Percentiles rank a stretch among this genome's conserved stretches.
Evolutionary conservation across 1,140 invertebrate species (phyloP).

Genomic region (Bombus turneri): DNA sequence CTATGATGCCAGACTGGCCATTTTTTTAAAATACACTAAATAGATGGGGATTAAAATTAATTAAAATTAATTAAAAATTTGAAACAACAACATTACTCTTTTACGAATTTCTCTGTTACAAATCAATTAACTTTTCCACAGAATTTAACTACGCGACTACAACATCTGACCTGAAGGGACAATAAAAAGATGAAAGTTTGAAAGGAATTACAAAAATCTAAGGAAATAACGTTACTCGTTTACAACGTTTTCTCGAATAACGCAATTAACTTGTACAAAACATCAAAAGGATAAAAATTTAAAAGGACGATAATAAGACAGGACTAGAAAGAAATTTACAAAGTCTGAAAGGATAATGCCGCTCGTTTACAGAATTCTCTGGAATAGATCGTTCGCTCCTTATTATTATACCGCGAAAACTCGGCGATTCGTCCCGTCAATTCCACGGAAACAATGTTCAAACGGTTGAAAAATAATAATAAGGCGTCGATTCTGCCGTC

Average conservation of each 20-base stretch:
- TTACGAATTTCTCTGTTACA: not conserved
- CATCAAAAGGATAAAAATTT: too few relatives aligned
- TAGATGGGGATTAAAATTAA: not conserved
- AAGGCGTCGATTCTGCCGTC: not conserved
- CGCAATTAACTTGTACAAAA: too few relatives aligned
- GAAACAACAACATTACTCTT: not conserved
- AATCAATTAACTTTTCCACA: not conserved
- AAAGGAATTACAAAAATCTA: not conserved
- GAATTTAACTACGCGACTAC: not conserved
- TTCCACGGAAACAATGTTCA: not conserved
- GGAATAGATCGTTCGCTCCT: too few relatives aligned
- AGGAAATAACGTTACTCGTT: not conserved
- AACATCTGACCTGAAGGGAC: not conserved
- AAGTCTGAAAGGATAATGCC: too few relatives aligned
- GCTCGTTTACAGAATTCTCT: too few relatives aligned
- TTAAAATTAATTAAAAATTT: not conserved
- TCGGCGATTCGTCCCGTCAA: too few relatives aligned
- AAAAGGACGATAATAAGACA: too few relatives aligned
- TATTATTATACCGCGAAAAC: not conserved
- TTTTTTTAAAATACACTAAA: not conserved
- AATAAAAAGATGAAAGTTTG: not conserved
- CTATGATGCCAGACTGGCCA: not conserved
- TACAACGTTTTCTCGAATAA: too few relatives aligned
- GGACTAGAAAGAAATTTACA: too few relatives aligned
- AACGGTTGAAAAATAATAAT: not conserved